Evolutionary conservation across 2,113 vertebrate species (phyloP).

Genomic region (Hemichromis elongatus): DNA sequence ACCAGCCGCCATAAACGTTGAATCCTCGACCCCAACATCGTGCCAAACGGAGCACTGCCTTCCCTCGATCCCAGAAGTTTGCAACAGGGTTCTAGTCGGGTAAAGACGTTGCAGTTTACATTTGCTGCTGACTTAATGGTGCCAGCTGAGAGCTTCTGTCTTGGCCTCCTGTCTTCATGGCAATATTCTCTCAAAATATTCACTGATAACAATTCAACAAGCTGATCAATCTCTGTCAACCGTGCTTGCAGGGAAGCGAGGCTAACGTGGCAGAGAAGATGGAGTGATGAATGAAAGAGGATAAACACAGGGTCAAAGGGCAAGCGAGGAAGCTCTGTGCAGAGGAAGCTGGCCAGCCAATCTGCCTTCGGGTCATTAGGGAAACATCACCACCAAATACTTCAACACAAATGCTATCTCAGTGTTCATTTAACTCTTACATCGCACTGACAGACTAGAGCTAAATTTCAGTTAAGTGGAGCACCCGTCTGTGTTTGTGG

Average conservation of each 20-base stretch:
- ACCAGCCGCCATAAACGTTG: not conserved
- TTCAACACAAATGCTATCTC: not conserved
- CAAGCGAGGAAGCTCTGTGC: conserved; percentile 53
- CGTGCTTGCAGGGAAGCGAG: not conserved
- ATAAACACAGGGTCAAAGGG: conserved; percentile 76
- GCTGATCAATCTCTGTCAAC: conserved; percentile 69
- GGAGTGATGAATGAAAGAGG: conserved; percentile 76
- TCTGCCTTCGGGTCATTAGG: conserved; percentile 10
- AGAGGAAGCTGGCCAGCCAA: conserved; percentile 40
- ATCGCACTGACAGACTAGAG: not conserved
- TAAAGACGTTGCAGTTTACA: not conserved
- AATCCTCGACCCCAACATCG: rapidly evolving
- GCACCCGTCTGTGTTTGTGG: not conserved
- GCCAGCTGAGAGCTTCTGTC: conserved; percentile 41
- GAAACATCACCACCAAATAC: not conserved
- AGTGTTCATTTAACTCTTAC: not conserved
- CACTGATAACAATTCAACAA: conserved; percentile 60
- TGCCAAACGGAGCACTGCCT: not conserved
- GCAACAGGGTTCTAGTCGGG: not conserved
- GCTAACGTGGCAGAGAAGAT: conserved; percentile 58
- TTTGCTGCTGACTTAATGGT: conserved; percentile 1
- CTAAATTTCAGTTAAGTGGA: not conserved
- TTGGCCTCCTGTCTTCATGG: not conserved
- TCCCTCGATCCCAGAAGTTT: not conserved
- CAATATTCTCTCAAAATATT: conserved; percentile 42